Percentiles rank a stretch among this genome's conserved stretches.
These are phyloP conservation scores for Ceratina japonica DNA, from an alignment of 1,140 invertebrate genomes.

Conservation along the genomic window DNA sequence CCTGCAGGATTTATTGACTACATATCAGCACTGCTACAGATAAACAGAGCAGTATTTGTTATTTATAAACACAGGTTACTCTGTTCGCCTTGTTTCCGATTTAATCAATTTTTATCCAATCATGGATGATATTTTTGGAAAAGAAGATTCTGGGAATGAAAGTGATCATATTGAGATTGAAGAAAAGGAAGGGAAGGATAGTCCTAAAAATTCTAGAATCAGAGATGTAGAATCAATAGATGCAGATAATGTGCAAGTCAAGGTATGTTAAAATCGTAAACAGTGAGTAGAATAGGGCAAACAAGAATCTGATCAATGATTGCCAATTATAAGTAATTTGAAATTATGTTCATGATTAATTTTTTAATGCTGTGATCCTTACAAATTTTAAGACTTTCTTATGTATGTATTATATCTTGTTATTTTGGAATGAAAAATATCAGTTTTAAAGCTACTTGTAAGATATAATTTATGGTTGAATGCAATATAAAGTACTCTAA, in stretches of 20 bases:
- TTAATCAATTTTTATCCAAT: neutral
- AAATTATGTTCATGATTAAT: too few relatives aligned
- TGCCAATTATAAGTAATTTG: too few relatives aligned
- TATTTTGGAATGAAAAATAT: too few relatives aligned
- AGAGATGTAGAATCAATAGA: constrained; percentile 57
- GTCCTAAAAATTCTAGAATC: constrained; percentile 37
- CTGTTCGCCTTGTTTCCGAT: neutral
- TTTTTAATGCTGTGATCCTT: too few relatives aligned
- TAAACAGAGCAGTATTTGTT: neutral
- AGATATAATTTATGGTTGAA: constrained; percentile 5
- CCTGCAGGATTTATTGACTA: too few relatives aligned
- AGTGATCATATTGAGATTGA: constrained; percentile 55
- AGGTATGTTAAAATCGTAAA: constrained; percentile 37
- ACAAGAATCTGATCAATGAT: too few relatives aligned
- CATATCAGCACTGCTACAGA: too few relatives aligned
- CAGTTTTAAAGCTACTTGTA: neutral
- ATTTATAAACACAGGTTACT: neutral
- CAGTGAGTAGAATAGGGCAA: too few relatives aligned
- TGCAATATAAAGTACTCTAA: neutral
- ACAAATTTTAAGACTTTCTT: neutral
- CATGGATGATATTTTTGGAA: constrained; percentile 72
- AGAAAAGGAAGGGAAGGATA: constrained; percentile 46
- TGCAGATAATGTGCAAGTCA: constrained; percentile 41
- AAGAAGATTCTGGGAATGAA: constrained; percentile 71
- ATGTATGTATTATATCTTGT: too few relatives aligned